Percentiles rank a stretch among this genome's conserved stretches.
Conservation (phyloP, 2,797 vertebrate species). For the Fundulus diaphanus region DNA sequence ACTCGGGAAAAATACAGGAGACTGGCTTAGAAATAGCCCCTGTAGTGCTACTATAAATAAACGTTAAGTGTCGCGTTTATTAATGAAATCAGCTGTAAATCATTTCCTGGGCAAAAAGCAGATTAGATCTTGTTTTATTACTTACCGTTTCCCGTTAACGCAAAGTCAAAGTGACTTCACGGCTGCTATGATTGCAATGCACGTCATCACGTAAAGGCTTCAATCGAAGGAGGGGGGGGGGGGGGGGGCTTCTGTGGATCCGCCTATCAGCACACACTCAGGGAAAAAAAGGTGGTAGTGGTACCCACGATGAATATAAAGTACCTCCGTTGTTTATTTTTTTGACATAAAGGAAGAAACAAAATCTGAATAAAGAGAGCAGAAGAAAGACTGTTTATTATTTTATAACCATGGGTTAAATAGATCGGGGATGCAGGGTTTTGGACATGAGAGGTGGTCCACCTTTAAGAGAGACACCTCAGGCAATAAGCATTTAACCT, state of each 20-base stretch:
- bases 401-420: too few relatives aligned
- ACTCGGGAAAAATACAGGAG: not conserved
- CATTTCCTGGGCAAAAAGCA: not conserved
- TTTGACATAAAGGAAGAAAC: not conserved
- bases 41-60: not conserved
- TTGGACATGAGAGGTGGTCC: too few relatives aligned
- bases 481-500: too few relatives aligned
- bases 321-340: too few relatives aligned
- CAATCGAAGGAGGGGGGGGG: conserved; percentile 7
- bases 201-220: not conserved
- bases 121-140: not conserved
- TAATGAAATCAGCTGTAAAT: not conserved
- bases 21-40: not conserved
- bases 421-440: too few relatives aligned
- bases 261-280: not conserved
- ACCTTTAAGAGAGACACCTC: too few relatives aligned
- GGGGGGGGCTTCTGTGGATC: not conserved
- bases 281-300: not conserved
- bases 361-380: not conserved
- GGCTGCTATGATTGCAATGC: fast-evolving
- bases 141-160: fast-evolving
- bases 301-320: too few relatives aligned
- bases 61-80: not conserved
- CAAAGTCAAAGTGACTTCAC: conserved; percentile 42
- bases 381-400: too few relatives aligned